Evolutionary conservation across 2,113 vertebrate genomes (phyloP), one percentile per base, ranked within the genome.

Genomic region (Phasianus colchicus): DNA sequence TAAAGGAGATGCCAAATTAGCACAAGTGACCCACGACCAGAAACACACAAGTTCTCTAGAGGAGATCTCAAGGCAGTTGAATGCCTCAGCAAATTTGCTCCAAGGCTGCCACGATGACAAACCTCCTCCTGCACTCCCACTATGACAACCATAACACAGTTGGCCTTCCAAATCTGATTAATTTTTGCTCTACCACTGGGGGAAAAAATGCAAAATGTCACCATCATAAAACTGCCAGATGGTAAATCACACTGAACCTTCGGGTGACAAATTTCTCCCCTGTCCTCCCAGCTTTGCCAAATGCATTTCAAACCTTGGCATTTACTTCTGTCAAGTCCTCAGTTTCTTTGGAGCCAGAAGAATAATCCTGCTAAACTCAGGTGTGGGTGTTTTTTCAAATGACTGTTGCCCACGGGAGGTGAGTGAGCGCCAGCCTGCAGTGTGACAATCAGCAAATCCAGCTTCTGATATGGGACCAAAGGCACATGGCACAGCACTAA

Each of bases 1-100:
- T 43, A 24, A 55, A 50, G 58, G 65, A 91, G 84, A 94, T 75
- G 91, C 87, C 87, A 92, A 95, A 95, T 86, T 80, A 94, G 85
- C 89, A 89, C 55, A 83, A 95, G 85, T 69, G 91, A 95, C 75
- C 88, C 88, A 88, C 38, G 2, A 88, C 38, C 52, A 92, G 94
- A 77, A 92, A 60, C 7, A 42, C 55, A 77, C 13, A 89, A 92
- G 77, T 81, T 40, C 85, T 88, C 79, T 17, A 60, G 69, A 22
- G 65, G 72, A 91, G 85, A 77, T 85, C 43, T 77, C 66, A 86
- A 80, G 72, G 79, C 89, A 81, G 60, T 72, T 73, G 75, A 74
- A 80, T 50, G 64, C 80, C 94, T 95, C 89, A 88, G 74, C 78
- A 91, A 87, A 90, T 89, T 17, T 91, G 55, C 64, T 77, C 14